A percentile compares a stretch with the other conserved stretches of the same genome.
Evolutionary conservation across 2,888 invertebrate genomes (phyloP).

Genomic region (Lepidocyrtoides sp.): DNA sequence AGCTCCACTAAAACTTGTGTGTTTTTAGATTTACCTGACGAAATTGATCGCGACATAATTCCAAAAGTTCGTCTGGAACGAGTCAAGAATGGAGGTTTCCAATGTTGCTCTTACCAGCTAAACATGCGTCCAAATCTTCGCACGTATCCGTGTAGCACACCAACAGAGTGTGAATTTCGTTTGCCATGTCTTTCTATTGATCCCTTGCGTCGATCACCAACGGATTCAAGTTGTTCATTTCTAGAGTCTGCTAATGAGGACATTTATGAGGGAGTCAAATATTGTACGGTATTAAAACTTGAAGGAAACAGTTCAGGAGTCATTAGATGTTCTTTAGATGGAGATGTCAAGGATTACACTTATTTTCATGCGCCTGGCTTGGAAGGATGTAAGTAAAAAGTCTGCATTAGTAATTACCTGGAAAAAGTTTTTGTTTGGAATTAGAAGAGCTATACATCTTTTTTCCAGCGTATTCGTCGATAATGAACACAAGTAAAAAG

Average conservation of each 20-base stretch:
- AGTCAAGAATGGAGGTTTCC: slow-evolving; percentile 49
- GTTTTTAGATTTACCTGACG: slow-evolving; percentile 39
- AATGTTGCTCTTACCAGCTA: slow-evolving; percentile 53
- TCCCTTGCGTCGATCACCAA: slow-evolving; percentile 8
- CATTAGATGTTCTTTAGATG: slow-evolving; percentile 67
- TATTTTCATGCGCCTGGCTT: slow-evolving; percentile 40
- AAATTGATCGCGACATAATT: background rate
- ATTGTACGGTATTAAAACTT: slow-evolving; percentile 62
- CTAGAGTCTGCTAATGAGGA: slow-evolving; percentile 44
- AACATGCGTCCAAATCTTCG: slow-evolving; percentile 52
- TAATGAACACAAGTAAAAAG: slow-evolving; percentile 12
- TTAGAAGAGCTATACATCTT: too few species aligned
- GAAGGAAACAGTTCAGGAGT: slow-evolving; percentile 54
- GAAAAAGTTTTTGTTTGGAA: too few species aligned
- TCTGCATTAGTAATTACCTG: too few species aligned
- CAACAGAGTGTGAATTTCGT: slow-evolving; percentile 72
- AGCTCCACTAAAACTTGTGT: background rate
- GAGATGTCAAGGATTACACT: slow-evolving; percentile 39
- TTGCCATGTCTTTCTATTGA: slow-evolving; percentile 53
- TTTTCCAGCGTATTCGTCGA: slow-evolving; percentile 50
- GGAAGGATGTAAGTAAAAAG: slow-evolving; percentile 46
- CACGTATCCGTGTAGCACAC: slow-evolving; percentile 65
- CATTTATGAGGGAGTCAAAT: slow-evolving; percentile 67
- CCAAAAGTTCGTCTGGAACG: slow-evolving; percentile 34
- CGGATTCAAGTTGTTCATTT: slow-evolving; percentile 48